Conservation (phyloP, 2,797 vertebrate genomes). For the Sebastes umbrosus region DNA sequence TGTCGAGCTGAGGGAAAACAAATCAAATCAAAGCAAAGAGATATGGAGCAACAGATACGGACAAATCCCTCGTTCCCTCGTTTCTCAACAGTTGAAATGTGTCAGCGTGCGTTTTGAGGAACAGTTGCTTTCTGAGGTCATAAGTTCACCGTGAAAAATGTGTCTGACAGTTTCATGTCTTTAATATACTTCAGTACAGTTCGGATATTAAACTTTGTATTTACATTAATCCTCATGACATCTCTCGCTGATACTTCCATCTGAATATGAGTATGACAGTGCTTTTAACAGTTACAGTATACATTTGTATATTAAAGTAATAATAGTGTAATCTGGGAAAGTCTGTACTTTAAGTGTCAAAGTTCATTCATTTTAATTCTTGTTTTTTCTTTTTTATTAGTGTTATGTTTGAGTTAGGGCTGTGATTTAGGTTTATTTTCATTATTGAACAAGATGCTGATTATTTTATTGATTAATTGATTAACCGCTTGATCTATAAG, state of each 20-base stretch:
- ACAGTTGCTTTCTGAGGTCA: neutral
- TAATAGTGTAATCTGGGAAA: neutral
- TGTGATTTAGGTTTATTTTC: neutral
- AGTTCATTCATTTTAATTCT: neutral
- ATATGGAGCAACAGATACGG: neutral
- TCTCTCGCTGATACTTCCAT: neutral
- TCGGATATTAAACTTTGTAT: neutral
- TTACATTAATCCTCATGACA: neutral
- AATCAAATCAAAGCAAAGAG: slow-evolving; percentile 5
- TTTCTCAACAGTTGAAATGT: slow-evolving; percentile 24
- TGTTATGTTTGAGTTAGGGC: accelerated
- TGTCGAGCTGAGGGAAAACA: neutral
- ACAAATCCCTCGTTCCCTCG: neutral
- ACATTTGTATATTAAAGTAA: neutral
- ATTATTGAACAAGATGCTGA: neutral
- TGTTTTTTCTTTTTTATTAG: neutral
- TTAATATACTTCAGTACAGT: neutral
- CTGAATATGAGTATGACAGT: neutral
- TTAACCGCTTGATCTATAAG: neutral
- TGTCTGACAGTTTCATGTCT: neutral
- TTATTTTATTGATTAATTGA: neutral
- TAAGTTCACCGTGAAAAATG: neutral
- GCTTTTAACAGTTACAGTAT: neutral
- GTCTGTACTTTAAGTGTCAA: neutral
- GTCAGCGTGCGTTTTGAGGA: neutral